phyloP scores from a whole-genome alignment of 2,113 vertebrate genomes.

The Dipodomys ordii region DNA sequence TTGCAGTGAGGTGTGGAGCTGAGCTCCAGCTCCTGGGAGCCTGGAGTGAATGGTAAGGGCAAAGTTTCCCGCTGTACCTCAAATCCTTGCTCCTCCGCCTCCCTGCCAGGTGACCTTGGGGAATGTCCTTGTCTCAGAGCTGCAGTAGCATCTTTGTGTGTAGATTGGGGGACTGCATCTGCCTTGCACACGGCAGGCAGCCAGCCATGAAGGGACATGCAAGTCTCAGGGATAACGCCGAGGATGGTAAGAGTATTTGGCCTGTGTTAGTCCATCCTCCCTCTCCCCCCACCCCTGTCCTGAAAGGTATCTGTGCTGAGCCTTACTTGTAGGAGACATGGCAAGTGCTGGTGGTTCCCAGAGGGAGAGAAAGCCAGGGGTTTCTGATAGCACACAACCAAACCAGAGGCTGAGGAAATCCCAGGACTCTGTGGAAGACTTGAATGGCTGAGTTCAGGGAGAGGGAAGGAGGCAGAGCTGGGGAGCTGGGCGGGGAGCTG shows the following conservation, averaged over 20 bases:
- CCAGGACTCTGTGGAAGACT: neutral
- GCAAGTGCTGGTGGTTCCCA: neutral
- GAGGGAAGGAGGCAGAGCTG: neutral
- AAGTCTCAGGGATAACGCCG: too few relatives aligned
- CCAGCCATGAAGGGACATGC: neutral
- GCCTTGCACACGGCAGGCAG: neutral
- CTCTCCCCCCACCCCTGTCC: neutral
- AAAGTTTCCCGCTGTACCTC: neutral
- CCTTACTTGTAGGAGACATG: neutral
- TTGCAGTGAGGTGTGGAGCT: neutral
- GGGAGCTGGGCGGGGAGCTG: neutral
- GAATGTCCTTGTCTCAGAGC: neutral
- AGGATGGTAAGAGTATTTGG: neutral
- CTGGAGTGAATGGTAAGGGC: neutral
- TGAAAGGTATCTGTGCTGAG: neutral
- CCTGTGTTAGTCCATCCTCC: neutral
- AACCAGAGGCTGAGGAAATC: neutral
- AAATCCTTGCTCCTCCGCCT: neutral
- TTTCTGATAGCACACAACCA: neutral
- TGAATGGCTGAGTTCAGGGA: neutral
- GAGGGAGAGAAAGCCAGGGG: neutral
- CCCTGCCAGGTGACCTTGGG: neutral
- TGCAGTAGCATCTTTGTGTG: neutral
- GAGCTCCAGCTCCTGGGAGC: too few relatives aligned
- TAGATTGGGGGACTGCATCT: neutral